phyloP scores from a whole-genome alignment of 2,113 vertebrate genomes.

The Neogale vison region DNA sequence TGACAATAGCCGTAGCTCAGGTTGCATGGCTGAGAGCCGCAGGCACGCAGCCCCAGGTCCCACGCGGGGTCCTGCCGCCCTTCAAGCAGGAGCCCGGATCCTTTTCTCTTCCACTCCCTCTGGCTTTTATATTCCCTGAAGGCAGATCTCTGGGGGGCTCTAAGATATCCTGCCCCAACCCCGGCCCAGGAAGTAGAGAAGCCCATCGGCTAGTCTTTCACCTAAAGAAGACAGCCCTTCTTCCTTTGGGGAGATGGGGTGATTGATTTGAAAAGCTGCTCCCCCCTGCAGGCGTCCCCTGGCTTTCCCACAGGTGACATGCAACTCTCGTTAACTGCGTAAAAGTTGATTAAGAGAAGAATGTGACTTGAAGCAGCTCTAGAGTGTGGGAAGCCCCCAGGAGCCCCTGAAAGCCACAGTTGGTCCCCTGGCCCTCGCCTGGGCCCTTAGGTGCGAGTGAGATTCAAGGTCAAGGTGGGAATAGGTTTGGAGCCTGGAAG shows the following conservation, averaged over 20 bases:
- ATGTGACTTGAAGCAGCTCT: background rate
- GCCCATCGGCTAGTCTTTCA: constrained; percentile 61
- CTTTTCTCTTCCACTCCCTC: constrained; percentile 22
- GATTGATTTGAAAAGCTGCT: background rate
- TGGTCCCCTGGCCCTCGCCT: background rate
- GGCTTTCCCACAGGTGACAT: background rate
- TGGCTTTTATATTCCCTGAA: constrained; percentile 68
- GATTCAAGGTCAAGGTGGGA: background rate
- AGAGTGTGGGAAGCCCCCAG: background rate
- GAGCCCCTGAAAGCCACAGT: background rate
- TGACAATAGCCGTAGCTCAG: constrained; percentile 54
- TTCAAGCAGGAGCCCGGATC: background rate
- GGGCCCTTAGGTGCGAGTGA: background rate
- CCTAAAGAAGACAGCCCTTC: constrained; percentile 57
- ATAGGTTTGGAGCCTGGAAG: background rate
- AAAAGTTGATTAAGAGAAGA: background rate
- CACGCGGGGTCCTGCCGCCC: background rate
- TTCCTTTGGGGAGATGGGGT: constrained; percentile 8
- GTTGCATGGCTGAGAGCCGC: constrained; percentile 10
- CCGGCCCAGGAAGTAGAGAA: constrained; percentile 4
- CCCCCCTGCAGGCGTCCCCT: background rate
- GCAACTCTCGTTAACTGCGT: background rate
- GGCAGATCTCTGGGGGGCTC: constrained; percentile 63
- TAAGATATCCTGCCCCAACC: constrained; percentile 58
- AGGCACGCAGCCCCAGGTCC: background rate